phyloP scores from a whole-genome alignment of 2,113 vertebrate genomes.

The Aegithalos caudatus region DNA sequence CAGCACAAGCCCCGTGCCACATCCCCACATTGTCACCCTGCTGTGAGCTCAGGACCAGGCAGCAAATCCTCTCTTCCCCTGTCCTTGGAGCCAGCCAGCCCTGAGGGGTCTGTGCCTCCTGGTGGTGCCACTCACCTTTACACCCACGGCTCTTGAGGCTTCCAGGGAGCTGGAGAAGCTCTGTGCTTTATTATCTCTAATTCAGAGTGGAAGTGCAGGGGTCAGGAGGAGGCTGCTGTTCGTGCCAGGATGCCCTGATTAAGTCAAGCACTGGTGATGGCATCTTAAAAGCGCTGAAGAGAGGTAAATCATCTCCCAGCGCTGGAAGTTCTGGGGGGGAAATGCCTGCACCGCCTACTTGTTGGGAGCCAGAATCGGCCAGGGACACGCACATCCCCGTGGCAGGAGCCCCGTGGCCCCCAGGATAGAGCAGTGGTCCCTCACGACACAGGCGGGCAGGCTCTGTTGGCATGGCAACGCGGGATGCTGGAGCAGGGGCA shows the following conservation, averaged over 20 bases:
- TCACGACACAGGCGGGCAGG: not conserved
- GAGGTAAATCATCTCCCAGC: not conserved
- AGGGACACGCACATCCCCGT: not conserved
- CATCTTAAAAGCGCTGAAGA: not conserved
- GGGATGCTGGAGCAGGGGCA: constrained; percentile 23
- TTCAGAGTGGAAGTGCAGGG: not conserved
- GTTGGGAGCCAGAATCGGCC: not conserved
- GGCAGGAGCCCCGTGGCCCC: not conserved
- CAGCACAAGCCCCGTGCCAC: not conserved
- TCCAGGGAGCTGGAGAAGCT: not conserved
- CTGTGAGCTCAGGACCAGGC: not conserved
- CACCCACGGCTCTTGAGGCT: not conserved
- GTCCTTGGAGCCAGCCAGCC: not conserved
- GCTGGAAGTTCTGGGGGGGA: not conserved
- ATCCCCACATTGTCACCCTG: not conserved
- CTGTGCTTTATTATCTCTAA: not conserved
- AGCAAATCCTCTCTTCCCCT: not conserved
- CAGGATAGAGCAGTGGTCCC: not conserved
- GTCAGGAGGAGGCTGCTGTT: not conserved
- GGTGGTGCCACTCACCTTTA: not conserved
- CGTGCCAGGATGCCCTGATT: not conserved
- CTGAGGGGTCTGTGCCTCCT: not conserved
- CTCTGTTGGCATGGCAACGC: constrained; percentile 39
- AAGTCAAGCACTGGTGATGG: not conserved
- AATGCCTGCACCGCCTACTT: no score